phyloP scores from a whole-genome alignment of 92 coral and sea anemone genomes.

The Porites evermanni region DNA sequence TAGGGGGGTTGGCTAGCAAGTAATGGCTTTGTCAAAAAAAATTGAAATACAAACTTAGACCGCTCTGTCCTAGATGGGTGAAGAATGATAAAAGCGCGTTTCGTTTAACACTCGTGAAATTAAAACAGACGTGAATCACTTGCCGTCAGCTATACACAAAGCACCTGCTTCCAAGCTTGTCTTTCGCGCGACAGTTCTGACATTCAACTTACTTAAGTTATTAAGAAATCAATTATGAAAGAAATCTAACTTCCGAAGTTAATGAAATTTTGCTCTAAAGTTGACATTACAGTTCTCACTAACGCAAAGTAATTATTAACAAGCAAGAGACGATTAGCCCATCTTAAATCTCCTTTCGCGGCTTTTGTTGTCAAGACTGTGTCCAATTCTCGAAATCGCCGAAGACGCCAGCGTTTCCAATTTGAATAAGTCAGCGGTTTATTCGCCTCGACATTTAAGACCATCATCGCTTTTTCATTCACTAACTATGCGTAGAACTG shows the following conservation, averaged over 20 bases:
- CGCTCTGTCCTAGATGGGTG: neutral
- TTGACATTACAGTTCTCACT: constrained; percentile 79
- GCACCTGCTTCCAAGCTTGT: constrained; percentile 85
- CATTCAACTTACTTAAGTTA: constrained; percentile 97
- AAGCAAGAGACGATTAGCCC: constrained; percentile 36
- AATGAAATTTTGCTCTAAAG: constrained; percentile 82
- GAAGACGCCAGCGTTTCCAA: constrained; percentile 32
- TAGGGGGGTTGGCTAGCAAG: neutral
- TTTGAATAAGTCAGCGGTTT: constrained; percentile 22
- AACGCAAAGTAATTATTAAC: constrained; percentile 68
- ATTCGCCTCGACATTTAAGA: neutral
- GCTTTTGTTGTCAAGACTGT: constrained; percentile 22
- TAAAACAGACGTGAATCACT: constrained; percentile 10
- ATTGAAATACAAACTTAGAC: neutral
- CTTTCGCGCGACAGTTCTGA: constrained; percentile 84
- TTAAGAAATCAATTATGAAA: constrained; percentile 94
- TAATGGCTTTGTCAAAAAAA: no score
- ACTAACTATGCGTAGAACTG: neutral
- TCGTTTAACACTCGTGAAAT: constrained; percentile 32
- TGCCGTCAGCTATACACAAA: neutral
- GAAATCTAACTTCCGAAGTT: constrained; percentile 90
- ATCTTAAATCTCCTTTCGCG: constrained; percentile 28
- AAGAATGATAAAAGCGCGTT: constrained; percentile 22
- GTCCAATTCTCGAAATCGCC: constrained; percentile 49
- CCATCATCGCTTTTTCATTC: constrained; percentile 15